A percentile compares a stretch with the other conserved stretches of the same genome.
phyloP scores from a whole-genome alignment of 2,888 invertebrate species.

The Reticulitermes lucifugus region DNA sequence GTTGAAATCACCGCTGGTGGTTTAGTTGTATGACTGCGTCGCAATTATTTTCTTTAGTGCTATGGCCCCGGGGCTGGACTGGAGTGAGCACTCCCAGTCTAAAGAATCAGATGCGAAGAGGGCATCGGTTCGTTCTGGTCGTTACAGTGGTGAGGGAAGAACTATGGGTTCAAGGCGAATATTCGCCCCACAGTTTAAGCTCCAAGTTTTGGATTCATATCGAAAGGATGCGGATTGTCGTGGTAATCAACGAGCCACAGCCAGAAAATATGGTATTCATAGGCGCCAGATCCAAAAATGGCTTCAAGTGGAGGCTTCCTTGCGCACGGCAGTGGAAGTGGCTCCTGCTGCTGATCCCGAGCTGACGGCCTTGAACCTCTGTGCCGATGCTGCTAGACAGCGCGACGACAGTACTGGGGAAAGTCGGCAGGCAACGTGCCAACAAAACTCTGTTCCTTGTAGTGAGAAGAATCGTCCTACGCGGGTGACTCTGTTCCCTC shows the following conservation, averaged over 20 bases:
- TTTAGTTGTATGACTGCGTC: constrained; percentile 47
- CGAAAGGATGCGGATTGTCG: constrained; percentile 88
- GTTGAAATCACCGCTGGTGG: constrained; percentile 50
- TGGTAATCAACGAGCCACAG: constrained; percentile 90
- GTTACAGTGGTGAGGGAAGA: constrained; percentile 46
- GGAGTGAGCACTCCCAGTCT: constrained; percentile 41
- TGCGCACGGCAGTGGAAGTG: constrained; percentile 76
- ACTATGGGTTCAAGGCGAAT: constrained; percentile 85
- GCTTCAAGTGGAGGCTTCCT: constrained; percentile 85
- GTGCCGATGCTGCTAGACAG: constrained; percentile 62
- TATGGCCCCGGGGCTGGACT: constrained; percentile 50
- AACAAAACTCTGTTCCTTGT: constrained; percentile 27
- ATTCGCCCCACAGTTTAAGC: constrained; percentile 89
- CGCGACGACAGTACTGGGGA: constrained; percentile 58
- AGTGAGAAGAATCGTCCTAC: not conserved
- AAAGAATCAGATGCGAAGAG: constrained; percentile 37
- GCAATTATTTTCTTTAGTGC: constrained; percentile 42
- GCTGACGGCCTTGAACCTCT: constrained; percentile 65
- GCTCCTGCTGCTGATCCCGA: constrained; percentile 56
- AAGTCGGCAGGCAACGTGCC: constrained; percentile 46
- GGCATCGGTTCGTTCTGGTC: constrained; percentile 25
- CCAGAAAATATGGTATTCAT: constrained; percentile 90
- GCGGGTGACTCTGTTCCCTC: constrained; percentile 23
- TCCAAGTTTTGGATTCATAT: constrained; percentile 90
- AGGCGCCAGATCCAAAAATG: constrained; percentile 92